Base-by-base conservation (phyloP, 2,797 vertebrate genomes). In the Gouania willdenowi region DNA sequence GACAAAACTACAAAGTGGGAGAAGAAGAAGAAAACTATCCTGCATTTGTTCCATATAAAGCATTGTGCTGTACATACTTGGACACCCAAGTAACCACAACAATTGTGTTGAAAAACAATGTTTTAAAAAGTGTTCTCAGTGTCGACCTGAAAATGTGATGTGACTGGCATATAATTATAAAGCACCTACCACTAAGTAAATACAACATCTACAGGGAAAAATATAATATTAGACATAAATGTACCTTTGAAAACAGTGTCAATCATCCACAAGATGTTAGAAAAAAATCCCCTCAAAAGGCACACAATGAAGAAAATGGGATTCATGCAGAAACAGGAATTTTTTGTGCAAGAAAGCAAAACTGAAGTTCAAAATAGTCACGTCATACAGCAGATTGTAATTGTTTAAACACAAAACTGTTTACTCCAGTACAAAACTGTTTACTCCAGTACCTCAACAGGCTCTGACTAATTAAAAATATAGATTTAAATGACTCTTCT, bases 181-280 rank as follows among this genome's bases (percentile, higher is more conserved):
- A 90, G n/a, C n/a, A n/a, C n/a, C 82, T 55, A 44, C 66, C 75
- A 82, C 81, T 81, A 57, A 67, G 75, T 68, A 68, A 91, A 84
- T 91, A 88, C 87, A 91, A 82, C 86, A 89, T 90, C 87, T 92
- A 92, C 84, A 92, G 80, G 64, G 67, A 75, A 75, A 70, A 82
- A 66, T 66, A 75, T n/a, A n/a, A n/a, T 45, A 44, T 80, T 51
- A 24, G 65, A 72, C 45, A 49, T 25, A 42, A 66, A 67, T 3
- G 22, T 25, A 64, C 49, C 72, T 66, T 68, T 31, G 46, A 48
- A 77, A 72, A 31, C 37, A 6, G 15, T 26, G 57, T 50, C 68
- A 79, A 79, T 77, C 69, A 60, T 49, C 46, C 67, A 86, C 29
- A 28, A 60, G 8, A 17, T 62, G 45, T 61, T 45, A 50, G n/a